Conservation (phyloP, 1,140 invertebrate genomes). For the Aphaenogaster rudis region DNA sequence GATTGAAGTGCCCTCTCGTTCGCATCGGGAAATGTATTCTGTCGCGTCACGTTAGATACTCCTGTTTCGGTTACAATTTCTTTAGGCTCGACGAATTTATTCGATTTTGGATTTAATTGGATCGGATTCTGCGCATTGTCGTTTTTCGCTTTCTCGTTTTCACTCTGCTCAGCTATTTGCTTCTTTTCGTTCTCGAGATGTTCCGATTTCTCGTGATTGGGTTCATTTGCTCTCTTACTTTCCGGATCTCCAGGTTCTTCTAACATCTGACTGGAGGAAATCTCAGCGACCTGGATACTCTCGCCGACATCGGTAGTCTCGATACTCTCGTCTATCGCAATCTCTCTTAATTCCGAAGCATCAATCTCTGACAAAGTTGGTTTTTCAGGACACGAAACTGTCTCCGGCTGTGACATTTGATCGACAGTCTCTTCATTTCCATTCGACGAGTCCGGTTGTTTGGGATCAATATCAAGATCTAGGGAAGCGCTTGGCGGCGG, state of each 20-base stretch:
- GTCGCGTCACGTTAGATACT: slow-evolving; percentile 55
- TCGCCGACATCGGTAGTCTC: slow-evolving; percentile 41
- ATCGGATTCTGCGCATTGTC: background rate
- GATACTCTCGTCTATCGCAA: background rate
- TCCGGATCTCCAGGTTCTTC: slow-evolving; percentile 57
- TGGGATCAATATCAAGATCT: slow-evolving; percentile 53
- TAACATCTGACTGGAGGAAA: slow-evolving; percentile 80
- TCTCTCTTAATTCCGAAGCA: slow-evolving; percentile 1
- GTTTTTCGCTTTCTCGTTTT: background rate
- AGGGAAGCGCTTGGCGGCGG: slow-evolving; percentile 14
- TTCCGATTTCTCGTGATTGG: slow-evolving; percentile 15
- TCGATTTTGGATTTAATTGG: background rate
- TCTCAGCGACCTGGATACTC: slow-evolving; percentile 82
- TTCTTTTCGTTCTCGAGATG: slow-evolving; percentile 17
- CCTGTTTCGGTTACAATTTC: background rate
- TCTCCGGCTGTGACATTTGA: background rate
- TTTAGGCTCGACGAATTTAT: background rate
- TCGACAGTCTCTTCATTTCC: slow-evolving; percentile 19
- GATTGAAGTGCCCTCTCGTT: slow-evolving; percentile 62
- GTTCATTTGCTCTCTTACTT: slow-evolving; percentile 11
- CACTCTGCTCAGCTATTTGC: background rate
- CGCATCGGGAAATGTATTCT: slow-evolving; percentile 72
- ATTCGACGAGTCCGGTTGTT: slow-evolving; percentile 72
- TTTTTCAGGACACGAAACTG: slow-evolving; percentile 3
- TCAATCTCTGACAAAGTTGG: slow-evolving; percentile 17